phyloP scores from a whole-genome alignment of 2,888 invertebrate species.

The Sinelater perroti region DNA sequence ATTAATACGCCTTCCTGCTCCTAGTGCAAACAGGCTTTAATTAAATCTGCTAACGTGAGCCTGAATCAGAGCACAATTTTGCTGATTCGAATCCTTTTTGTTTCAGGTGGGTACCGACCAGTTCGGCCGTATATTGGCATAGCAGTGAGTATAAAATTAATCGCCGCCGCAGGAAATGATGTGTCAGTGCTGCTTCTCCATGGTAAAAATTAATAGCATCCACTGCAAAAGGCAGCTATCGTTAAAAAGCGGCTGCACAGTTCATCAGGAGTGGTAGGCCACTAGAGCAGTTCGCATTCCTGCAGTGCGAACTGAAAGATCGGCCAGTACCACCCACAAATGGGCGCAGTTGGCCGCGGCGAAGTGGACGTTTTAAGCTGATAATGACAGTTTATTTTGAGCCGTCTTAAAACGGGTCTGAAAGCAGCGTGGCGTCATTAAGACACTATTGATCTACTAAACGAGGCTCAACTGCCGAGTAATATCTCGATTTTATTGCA shows the following conservation, averaged over 20 bases:
- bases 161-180: constrained; percentile 2
- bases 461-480: neutral
- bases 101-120: constrained; percentile 18
- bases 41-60: neutral
- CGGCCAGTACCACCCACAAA: constrained; percentile 14
- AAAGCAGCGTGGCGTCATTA: constrained; percentile 16
- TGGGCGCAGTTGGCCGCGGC: constrained; percentile 1
- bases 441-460: constrained; percentile 12
- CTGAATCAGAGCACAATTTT: neutral
- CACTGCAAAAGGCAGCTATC: too few species aligned
- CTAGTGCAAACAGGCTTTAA: constrained; percentile 11
- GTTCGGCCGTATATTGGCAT: neutral
- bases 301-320: too few species aligned
- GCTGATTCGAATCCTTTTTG: constrained; percentile 3
- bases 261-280: too few species aligned
- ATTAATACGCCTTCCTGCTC: constrained; percentile 11
- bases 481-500: constrained; percentile 2
- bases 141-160: neutral
- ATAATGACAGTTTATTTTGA: constrained; percentile 4
- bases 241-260: too few species aligned
- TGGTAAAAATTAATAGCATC: neutral
- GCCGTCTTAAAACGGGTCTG: constrained; percentile 6
- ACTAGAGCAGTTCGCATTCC: too few species aligned
- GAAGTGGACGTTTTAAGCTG: constrained; percentile 7
- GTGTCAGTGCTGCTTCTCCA: neutral